Evolutionary conservation across 2,113 vertebrate species (phyloP).

Genomic region (Syngnathus typhle): DNA sequence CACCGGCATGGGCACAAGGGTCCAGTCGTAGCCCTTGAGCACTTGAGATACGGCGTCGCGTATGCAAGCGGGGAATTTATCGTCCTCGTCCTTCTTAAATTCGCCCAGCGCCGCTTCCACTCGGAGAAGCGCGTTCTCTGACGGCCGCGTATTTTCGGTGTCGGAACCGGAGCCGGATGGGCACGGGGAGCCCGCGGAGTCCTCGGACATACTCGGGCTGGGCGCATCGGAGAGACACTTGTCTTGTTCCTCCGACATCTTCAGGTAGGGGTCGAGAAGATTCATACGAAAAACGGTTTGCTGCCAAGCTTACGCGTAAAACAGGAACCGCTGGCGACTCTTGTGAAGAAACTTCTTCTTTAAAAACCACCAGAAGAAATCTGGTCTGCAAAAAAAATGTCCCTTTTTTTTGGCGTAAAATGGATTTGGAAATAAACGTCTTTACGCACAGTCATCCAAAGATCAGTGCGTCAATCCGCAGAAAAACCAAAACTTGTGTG

Average conservation of each 20-base stretch:
- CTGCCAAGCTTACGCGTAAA: slow-evolving; percentile 54
- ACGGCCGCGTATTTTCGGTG: slow-evolving; percentile 88
- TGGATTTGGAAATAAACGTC: slow-evolving; percentile 17
- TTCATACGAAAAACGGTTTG: slow-evolving; percentile 76
- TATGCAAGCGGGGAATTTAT: slow-evolving; percentile 96
- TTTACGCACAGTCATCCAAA: slow-evolving; percentile 39
- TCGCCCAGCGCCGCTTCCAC: slow-evolving; percentile 69
- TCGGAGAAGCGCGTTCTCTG: slow-evolving; percentile 82
- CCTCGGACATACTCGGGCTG: slow-evolving; percentile 96
- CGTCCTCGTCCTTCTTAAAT: slow-evolving; percentile 92
- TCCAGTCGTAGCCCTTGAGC: slow-evolving; percentile 98
- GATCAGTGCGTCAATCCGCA: background rate
- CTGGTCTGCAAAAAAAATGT: background rate
- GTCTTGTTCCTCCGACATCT: slow-evolving; percentile 98
- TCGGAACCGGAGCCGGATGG: slow-evolving; percentile 91
- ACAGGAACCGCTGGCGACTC: slow-evolving; percentile 6
- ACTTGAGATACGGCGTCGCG: slow-evolving; percentile 96
- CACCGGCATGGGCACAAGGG: slow-evolving; percentile 94
- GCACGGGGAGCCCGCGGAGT: slow-evolving; percentile 88
- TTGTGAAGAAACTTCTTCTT: slow-evolving; percentile 11
- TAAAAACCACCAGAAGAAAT: slow-evolving; percentile 17
- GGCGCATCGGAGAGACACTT: slow-evolving; percentile 92
- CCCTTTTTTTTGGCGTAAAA: slow-evolving; percentile 32
- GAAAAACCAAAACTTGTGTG: slow-evolving; percentile 8
- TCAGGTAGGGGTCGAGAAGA: slow-evolving; percentile 97